Evolutionary conservation across 2,797 vertebrate genomes (phyloP), one percentile per base, ranked within the genome.

Genomic region (Rhinatrema bivittatum): DNA sequence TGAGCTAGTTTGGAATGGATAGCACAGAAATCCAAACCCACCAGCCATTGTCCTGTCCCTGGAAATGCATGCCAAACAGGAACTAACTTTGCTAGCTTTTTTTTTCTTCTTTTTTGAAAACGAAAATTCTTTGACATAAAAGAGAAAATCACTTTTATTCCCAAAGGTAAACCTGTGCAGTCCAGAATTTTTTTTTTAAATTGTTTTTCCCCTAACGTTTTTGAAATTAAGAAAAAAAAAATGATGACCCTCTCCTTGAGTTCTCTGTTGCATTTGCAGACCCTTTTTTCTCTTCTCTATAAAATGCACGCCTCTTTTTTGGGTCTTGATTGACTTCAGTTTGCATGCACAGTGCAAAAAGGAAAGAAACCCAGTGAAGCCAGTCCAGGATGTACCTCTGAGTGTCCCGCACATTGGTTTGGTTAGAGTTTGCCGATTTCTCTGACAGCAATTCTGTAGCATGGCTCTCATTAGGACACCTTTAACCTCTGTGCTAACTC

Each of bases 291-390:
- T 68, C 67, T 72, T 72, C 87, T 88, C 87, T 88, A 81, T 91
- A 89, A 90, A 90, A 91, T 98, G 95, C 94, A 96, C 95, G 94
- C 89, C 81, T 84, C 88, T 91, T 90, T 87, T 88, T 91, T 90
- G 90, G 86, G 89, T 87, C 90, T 92, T 91, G 88, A 91, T 76
- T 88, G 91, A 89, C 90, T 86, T 90, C 91, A 88, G 90, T 93
- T 97, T 98, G 94, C 94, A 98, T 98, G 95, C 88, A 72, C 82
- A 86, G 90, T 88, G 86, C 90, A 87, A 76, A 89, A 79, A 25
- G 15, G 25, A 56, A 41, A 25, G 20, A 45, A 49, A 33, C 52
- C 57, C 23, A 42, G 8, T 15, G n/a, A n/a, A n/a, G n/a, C n/a
- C n/a, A n/a, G n/a, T n/a, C n/a, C n/a, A n/a, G n/a, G n/a, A n/a